phyloP scores from a whole-genome alignment of 2,113 vertebrate species.

The Muntiacus reevesi region DNA sequence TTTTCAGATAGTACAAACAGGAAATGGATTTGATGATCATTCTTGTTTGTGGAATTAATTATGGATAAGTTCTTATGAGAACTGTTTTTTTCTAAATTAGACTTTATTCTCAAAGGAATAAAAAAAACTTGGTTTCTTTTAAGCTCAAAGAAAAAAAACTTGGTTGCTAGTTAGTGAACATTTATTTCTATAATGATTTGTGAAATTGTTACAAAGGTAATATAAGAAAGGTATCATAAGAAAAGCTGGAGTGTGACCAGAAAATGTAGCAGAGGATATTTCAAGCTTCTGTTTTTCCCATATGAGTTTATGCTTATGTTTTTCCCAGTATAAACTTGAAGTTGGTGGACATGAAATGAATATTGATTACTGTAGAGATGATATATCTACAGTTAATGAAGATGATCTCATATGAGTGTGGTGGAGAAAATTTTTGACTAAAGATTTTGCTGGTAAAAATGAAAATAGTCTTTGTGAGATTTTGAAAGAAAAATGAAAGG shows the following conservation, averaged over 20 bases:
- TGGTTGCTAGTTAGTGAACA: neutral
- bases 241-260: slow-evolving; percentile 13
- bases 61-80: slow-evolving; percentile 16
- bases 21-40: neutral
- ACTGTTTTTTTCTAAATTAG: neutral
- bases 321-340: neutral
- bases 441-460: slow-evolving; percentile 32
- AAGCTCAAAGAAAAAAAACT: neutral
- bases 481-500: slow-evolving; percentile 9
- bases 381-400: neutral
- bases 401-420: neutral
- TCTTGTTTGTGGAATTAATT: slow-evolving; percentile 14
- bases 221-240: neutral
- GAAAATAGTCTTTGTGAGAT: neutral
- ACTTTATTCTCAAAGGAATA: neutral
- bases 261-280: neutral
- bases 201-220: neutral
- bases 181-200: slow-evolving; percentile 18
- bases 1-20: neutral
- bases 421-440: neutral
- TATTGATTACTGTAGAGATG: neutral
- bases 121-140: neutral
- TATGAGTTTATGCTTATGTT: neutral
- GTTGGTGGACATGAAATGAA: neutral
- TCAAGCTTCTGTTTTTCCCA: neutral